phyloP scores from a whole-genome alignment of 2,888 invertebrate genomes.

The Adelognathus sp. region DNA sequence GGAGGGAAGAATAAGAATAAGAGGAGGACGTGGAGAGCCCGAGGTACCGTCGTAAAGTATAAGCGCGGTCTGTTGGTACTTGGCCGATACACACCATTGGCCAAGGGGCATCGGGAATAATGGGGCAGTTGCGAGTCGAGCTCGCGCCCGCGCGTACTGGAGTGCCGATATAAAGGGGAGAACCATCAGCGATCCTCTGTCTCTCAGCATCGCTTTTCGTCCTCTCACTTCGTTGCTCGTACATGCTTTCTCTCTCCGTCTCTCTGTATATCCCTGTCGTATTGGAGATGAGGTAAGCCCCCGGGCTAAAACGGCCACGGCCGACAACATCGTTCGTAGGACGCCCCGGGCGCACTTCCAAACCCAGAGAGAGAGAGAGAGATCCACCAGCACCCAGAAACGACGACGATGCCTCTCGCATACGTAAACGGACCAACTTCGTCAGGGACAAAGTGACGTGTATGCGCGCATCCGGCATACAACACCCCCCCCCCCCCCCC shows the following conservation, averaged over 20 bases:
- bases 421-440: conserved; percentile 73
- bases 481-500: background rate
- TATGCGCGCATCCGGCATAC: conserved; percentile 28
- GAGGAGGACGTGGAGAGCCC: conserved; percentile 37
- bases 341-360: conserved; percentile 72
- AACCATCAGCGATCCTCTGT: conserved; percentile 50
- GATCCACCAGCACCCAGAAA: conserved; percentile 30
- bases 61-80: conserved; percentile 69
- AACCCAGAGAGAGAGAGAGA: conserved; percentile 66
- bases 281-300: conserved; percentile 69
- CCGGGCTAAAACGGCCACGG: conserved; percentile 77
- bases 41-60: conserved; percentile 59
- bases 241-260: background rate
- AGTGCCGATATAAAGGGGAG: conserved; percentile 74
- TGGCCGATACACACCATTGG: conserved; percentile 73
- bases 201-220: conserved; percentile 12
- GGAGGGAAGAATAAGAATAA: conserved; percentile 10
- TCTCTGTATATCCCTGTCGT: conserved; percentile 67
- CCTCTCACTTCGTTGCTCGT: background rate
- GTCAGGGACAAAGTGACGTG: conserved; percentile 74
- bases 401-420: conserved; percentile 69
- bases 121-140: conserved; percentile 71
- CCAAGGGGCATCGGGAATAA: conserved; percentile 78
- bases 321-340: conserved; percentile 79
- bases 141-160: conserved; percentile 46